Evolutionary conservation across 2,113 vertebrate genomes (phyloP).

Genomic region (Datnioides undecimradiatus): DNA sequence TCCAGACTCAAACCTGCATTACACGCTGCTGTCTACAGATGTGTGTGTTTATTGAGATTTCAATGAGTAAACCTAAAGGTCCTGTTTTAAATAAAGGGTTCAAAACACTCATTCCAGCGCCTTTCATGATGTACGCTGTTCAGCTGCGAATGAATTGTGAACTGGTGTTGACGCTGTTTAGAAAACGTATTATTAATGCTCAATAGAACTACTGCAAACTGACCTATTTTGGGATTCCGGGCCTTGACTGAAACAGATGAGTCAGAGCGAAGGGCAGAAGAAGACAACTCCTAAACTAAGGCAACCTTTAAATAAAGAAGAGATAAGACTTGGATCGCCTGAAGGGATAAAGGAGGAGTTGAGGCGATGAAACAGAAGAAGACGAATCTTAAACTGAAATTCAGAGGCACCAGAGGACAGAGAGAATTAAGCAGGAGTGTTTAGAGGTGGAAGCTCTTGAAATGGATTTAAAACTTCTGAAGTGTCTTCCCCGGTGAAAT

Average conservation of each 20-base stretch:
- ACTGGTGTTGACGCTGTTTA: neutral
- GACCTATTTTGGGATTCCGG: constrained; percentile 29
- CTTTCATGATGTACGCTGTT: neutral
- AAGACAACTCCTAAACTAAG: constrained; percentile 38
- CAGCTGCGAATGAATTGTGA: neutral
- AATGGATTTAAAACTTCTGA: constrained; percentile 45
- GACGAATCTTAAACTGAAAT: constrained; percentile 50
- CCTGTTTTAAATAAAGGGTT: constrained; percentile 3
- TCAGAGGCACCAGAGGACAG: constrained; percentile 46
- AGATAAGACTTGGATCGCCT: constrained; percentile 54
- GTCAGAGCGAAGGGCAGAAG: constrained; percentile 42
- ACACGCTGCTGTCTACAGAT: neutral
- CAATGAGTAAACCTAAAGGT: constrained; percentile 10
- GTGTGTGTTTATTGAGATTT: constrained; percentile 19
- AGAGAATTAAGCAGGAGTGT: constrained; percentile 31
- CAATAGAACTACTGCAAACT: constrained; percentile 26
- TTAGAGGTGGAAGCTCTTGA: constrained; percentile 50
- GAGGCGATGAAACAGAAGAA: constrained; percentile 51
- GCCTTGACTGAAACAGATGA: constrained; percentile 35
- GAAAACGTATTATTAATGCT: constrained; percentile 22
- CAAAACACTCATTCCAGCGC: neutral
- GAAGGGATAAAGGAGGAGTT: constrained; percentile 46
- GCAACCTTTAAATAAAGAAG: constrained; percentile 60
- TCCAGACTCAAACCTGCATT: constrained; percentile 12
- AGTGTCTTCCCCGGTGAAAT: constrained; percentile 17